Evolutionary conservation across 2,797 vertebrate genomes (phyloP).

Genomic region (Danio choprae): DNA sequence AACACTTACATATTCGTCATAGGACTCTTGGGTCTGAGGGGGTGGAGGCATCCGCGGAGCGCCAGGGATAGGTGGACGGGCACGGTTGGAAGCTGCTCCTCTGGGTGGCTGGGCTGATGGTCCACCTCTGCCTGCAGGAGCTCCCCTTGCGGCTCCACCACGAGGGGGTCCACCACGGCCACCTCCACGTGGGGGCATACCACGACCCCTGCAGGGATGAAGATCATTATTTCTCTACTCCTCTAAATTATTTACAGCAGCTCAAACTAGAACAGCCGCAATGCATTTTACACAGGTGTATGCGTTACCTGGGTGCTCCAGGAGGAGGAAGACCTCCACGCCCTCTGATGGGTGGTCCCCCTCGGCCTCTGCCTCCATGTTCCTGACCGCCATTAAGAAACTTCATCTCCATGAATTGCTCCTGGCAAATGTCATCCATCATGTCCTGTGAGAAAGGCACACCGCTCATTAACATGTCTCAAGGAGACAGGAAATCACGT

Average conservation of each 20-base stretch:
- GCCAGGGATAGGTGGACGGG: conserved; percentile 83
- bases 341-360: conserved; percentile 87
- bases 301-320: conserved; percentile 86
- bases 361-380: conserved; percentile 85
- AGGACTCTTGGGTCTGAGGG: conserved; percentile 85
- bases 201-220: conserved; percentile 82
- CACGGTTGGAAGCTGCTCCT: conserved; percentile 82
- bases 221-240: background rate
- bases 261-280: background rate
- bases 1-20: conserved; percentile 92
- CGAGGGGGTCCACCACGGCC: conserved; percentile 87
- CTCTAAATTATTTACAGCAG: background rate
- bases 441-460: conserved; percentile 81
- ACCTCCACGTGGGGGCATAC: conserved; percentile 85
- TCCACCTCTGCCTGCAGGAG: conserved; percentile 84
- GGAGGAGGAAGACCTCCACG: conserved; percentile 87
- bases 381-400: conserved; percentile 95
- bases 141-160: conserved; percentile 86
- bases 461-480: background rate
- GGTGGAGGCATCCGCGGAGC: conserved; percentile 87
- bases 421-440: conserved; percentile 99
- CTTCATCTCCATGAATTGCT: conserved; percentile 96
- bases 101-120: conserved; percentile 82
- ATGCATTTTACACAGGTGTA: background rate
- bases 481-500: conserved; percentile 32